Conservation (phyloP, 2,113 vertebrate species). For the Saiga tatarica region DNA sequence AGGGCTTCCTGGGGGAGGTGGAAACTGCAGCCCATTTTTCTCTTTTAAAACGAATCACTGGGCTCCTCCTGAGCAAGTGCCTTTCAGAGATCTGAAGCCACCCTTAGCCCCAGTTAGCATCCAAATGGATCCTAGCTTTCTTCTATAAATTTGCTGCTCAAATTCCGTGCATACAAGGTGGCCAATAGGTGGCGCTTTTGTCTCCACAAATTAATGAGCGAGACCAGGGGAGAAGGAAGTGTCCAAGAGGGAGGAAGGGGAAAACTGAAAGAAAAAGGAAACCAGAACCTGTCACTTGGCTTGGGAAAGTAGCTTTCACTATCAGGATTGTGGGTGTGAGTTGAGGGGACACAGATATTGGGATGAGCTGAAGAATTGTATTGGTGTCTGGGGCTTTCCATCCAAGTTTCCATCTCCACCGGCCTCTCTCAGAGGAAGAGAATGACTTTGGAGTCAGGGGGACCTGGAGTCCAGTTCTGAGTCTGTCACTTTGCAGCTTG, state of each 20-base stretch:
- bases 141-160: not conserved
- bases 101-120: not conserved
- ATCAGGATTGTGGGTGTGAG: not conserved
- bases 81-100: not conserved
- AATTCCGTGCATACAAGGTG: not conserved
- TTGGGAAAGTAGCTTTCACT: not conserved
- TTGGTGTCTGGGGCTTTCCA: not conserved
- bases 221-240: not conserved
- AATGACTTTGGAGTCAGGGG: not conserved
- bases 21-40: not conserved
- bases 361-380: not conserved
- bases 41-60: not conserved
- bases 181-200: constrained; percentile 64
- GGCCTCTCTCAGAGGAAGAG: not conserved
- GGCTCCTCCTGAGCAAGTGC: not conserved
- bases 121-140: not conserved
- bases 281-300: not conserved
- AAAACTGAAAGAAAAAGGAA: not conserved
- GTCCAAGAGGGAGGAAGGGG: not conserved
- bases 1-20: not conserved
- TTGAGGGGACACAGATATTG: not conserved
- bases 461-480: not conserved
- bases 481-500: not conserved
- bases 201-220: constrained; percentile 10
- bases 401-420: not conserved